phyloP scores from a whole-genome alignment of 1,140 invertebrate genomes.

The Anagrus nilaparvatae region DNA sequence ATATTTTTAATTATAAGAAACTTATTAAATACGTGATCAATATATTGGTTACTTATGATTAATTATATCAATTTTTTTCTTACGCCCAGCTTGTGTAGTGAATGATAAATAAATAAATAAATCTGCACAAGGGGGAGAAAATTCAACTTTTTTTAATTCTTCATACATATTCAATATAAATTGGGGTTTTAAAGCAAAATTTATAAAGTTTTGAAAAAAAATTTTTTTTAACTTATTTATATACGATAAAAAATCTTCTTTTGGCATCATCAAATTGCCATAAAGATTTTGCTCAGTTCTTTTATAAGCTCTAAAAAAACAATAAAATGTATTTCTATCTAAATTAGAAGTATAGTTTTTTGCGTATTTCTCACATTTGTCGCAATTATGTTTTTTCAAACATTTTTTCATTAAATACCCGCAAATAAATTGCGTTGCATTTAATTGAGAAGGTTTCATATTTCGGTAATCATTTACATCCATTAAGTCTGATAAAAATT shows the following conservation, averaged over 20 bases:
- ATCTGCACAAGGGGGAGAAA: too few species aligned
- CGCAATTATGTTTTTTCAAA: not conserved
- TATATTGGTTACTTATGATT: too few species aligned
- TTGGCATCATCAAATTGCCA: not conserved
- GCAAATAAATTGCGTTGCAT: not conserved
- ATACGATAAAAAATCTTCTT: not conserved
- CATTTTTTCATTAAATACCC: not conserved
- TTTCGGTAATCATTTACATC: too few species aligned
- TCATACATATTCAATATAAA: not conserved
- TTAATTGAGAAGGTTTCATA: too few species aligned
- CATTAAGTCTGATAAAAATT: not conserved
- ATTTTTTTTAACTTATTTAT: not conserved
- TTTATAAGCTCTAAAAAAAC: not conserved
- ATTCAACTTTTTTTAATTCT: too few species aligned
- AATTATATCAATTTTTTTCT: too few species aligned
- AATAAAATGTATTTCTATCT: not conserved
- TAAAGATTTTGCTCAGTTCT: not conserved
- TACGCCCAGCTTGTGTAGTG: too few species aligned
- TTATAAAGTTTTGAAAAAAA: not conserved
- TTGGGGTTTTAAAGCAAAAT: not conserved
- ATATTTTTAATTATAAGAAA: too few species aligned
- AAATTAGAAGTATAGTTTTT: not conserved
- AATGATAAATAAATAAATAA: too few species aligned
- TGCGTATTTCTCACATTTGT: not conserved
- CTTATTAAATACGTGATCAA: too few species aligned